Percentiles rank a stretch among this genome's conserved stretches.
phyloP scores from a whole-genome alignment of 2,888 invertebrate species.

The Caenorhabditis wallacei region DNA sequence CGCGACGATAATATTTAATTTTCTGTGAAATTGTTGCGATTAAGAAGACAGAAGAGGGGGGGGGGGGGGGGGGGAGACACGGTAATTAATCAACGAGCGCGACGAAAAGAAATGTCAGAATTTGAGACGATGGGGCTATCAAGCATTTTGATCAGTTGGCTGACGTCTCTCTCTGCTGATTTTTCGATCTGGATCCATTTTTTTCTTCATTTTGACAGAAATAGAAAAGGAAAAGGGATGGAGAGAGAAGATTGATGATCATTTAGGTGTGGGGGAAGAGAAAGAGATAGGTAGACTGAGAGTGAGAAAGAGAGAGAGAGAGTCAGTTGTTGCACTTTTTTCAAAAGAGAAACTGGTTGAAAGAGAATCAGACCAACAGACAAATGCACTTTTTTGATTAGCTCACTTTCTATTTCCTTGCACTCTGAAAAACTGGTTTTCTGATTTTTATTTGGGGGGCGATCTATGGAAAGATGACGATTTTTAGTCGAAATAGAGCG shows the following conservation, averaged over 20 bases:
- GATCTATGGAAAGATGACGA: background rate
- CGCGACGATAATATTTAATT: slow-evolving; percentile 11
- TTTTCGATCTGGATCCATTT: slow-evolving; percentile 47
- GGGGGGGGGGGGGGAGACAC: background rate
- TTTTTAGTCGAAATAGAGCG: background rate
- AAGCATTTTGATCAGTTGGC: slow-evolving; percentile 58
- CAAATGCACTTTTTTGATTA: slow-evolving; percentile 53
- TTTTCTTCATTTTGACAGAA: slow-evolving; percentile 16
- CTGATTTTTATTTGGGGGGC: background rate
- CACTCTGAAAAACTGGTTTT: slow-evolving; percentile 39
- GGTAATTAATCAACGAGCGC: slow-evolving; percentile 52
- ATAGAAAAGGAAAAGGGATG: slow-evolving; percentile 30
- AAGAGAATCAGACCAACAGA: background rate
- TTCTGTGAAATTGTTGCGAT: slow-evolving; percentile 3
- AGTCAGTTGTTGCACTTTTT: slow-evolving; percentile 56
- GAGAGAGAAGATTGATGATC: slow-evolving; percentile 54
- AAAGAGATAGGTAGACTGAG: slow-evolving; percentile 21
- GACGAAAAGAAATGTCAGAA: slow-evolving; percentile 35
- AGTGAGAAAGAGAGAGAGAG: slow-evolving; percentile 2
- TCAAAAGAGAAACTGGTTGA: slow-evolving; percentile 16
- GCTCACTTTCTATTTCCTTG: slow-evolving; percentile 33
- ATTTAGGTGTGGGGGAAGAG: slow-evolving; percentile 1
- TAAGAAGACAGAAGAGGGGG: background rate
- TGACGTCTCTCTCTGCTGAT: background rate
- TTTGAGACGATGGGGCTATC: slow-evolving; percentile 31